Percentiles rank a stretch among this genome's conserved stretches.
These are phyloP conservation scores for Plecotus auritus DNA, from an alignment of 2,113 vertebrate genomes.

Conservation along the genomic window DNA sequence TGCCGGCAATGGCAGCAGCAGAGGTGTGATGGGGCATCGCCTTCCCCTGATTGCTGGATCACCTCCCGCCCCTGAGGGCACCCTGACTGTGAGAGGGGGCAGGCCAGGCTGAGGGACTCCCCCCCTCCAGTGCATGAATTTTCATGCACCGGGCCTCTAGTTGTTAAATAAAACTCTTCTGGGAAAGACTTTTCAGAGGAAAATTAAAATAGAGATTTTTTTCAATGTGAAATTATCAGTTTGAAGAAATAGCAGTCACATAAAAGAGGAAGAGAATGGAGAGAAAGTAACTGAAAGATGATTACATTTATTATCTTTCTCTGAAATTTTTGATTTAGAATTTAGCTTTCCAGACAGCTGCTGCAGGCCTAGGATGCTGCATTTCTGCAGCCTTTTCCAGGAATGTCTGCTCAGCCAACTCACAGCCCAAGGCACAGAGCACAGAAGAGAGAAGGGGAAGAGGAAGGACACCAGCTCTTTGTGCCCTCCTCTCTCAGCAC, in stretches of 20 bases:
- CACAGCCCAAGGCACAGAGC: too few species aligned
- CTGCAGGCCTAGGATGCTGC: fast-evolving
- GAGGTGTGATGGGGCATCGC: too few species aligned
- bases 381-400: background rate
- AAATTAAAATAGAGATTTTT: background rate
- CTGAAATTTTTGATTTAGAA: background rate
- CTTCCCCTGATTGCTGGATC: too few species aligned
- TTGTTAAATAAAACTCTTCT: background rate
- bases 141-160: too few species aligned
- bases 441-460: background rate
- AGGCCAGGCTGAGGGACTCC: too few species aligned
- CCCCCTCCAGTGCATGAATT: too few species aligned
- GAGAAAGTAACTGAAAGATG: background rate
- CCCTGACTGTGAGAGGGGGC: too few species aligned
- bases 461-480: fast-evolving
- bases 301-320: background rate
- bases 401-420: background rate
- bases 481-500: too few species aligned
- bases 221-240: background rate
- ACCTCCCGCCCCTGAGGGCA: too few species aligned
- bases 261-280: background rate
- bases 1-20: too few species aligned
- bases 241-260: background rate
- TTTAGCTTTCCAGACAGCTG: background rate
- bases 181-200: background rate